phyloP scores from a whole-genome alignment of 2,113 vertebrate species.

The Varanus salvator region DNA sequence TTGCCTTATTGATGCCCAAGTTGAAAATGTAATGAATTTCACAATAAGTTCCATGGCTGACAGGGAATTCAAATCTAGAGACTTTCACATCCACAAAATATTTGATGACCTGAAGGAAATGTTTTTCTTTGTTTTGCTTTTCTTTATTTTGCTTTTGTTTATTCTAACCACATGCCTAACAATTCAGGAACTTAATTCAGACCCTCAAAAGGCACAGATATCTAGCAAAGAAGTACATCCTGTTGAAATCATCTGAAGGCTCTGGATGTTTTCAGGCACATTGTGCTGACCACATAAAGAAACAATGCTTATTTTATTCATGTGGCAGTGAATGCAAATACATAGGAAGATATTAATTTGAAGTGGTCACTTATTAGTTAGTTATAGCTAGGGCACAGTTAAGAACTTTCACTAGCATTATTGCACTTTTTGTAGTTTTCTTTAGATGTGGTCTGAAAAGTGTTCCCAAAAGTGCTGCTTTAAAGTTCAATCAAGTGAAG shows the following conservation, averaged over 20 bases:
- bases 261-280: too few species aligned
- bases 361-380: not conserved
- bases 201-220: not conserved
- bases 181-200: not conserved
- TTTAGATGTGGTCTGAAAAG: too few species aligned
- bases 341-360: not conserved
- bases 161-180: not conserved
- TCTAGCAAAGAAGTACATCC: not conserved
- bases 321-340: not conserved
- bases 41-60: not conserved
- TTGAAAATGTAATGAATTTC: not conserved
- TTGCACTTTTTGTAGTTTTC: not conserved
- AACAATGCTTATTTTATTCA: not conserved
- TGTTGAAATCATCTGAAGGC: not conserved
- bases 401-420: not conserved
- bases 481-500: not conserved
- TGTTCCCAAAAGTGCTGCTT: not conserved
- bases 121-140: not conserved
- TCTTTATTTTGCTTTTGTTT: not conserved
- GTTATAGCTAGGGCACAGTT: not conserved
- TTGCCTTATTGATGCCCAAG: not conserved
- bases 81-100: not conserved
- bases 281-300: not conserved
- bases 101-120: not conserved
- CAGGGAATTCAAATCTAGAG: not conserved